Evolutionary conservation across 2,888 invertebrate genomes (phyloP).

Genomic region (Argynnis bischoffii): DNA sequence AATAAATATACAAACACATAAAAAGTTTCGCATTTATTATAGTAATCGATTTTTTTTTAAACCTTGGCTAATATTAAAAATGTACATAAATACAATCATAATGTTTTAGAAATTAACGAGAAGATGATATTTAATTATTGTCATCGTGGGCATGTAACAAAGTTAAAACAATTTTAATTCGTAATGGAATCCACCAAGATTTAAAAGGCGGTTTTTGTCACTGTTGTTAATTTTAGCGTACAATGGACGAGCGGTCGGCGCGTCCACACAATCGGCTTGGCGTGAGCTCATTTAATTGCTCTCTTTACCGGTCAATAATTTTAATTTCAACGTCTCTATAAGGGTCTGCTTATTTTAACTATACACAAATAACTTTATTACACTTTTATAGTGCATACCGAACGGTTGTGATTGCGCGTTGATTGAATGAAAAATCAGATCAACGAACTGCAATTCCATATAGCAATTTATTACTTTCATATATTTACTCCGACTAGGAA

Average conservation of each 20-base stretch:
- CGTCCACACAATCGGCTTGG: slow-evolving; percentile 64
- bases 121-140: not conserved
- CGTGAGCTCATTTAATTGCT: slow-evolving; percentile 69
- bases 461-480: not conserved
- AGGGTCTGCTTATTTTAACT: slow-evolving; percentile 15
- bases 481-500: not conserved
- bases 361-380: slow-evolving; percentile 18
- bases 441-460: not conserved
- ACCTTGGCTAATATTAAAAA: no score
- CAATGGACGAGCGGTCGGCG: slow-evolving; percentile 63
- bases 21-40: no score
- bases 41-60: no score
- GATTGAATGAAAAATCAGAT: not conserved
- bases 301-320: slow-evolving; percentile 63
- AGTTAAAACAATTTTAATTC: slow-evolving; percentile 30
- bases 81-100: no score
- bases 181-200: slow-evolving; percentile 32
- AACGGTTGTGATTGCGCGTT: slow-evolving; percentile 4
- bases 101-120: not conserved
- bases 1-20: no score
- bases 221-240: slow-evolving; percentile 66
- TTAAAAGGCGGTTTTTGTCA: slow-evolving; percentile 58
- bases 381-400: not conserved
- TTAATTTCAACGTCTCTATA: slow-evolving; percentile 49
- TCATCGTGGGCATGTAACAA: not conserved